These are phyloP conservation scores for Myzus persicae DNA, from an alignment of 1,140 invertebrate genomes.

Conservation along the genomic window DNA sequence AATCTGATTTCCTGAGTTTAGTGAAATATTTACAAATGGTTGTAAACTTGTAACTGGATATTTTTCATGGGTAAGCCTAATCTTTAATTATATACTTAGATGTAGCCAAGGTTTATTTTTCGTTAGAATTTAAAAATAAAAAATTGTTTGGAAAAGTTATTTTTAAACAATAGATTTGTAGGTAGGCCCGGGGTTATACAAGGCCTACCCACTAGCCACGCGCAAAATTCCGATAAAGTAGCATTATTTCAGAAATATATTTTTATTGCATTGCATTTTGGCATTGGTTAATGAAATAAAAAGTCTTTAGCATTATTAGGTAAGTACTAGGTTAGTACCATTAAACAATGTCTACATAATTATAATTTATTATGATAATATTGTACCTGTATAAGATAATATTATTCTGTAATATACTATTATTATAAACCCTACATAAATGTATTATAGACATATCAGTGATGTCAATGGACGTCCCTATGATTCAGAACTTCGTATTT, in stretches of 20 bases:
- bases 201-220: not conserved
- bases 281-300: not conserved
- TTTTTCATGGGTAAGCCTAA: not conserved
- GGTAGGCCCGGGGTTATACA: not conserved
- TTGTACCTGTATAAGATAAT: not conserved
- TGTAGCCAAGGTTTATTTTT: conserved; percentile 15
- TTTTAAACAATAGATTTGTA: conserved; percentile 19
- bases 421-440: too few species aligned
- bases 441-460: not conserved
- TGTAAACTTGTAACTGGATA: not conserved
- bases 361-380: not conserved
- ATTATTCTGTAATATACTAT: not conserved
- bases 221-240: not conserved
- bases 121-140: not conserved
- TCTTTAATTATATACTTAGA: conserved; percentile 14
- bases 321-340: not conserved
- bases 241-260: too few species aligned
- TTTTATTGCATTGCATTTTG: too few species aligned
- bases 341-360: not conserved
- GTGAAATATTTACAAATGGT: not conserved
- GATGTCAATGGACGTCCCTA: not conserved
- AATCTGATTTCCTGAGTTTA: not conserved
- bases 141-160: conserved; percentile 8
- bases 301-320: not conserved
- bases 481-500: not conserved